phyloP scores from a whole-genome alignment of 2,113 vertebrate species.

The Hemicordylus capensis region DNA sequence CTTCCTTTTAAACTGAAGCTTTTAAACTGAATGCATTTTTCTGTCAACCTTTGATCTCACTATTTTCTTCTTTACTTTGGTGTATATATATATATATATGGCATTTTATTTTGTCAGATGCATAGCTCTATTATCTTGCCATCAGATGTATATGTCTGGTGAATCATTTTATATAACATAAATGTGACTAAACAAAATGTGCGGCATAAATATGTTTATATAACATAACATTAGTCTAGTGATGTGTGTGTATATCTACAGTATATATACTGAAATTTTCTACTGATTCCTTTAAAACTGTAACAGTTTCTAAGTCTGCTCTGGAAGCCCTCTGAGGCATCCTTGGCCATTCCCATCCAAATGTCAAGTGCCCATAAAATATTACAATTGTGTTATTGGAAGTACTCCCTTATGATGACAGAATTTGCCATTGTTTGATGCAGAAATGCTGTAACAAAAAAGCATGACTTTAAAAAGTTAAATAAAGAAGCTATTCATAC shows the following conservation, averaged over 20 bases:
- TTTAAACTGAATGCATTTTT: background rate
- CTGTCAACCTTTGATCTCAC: background rate
- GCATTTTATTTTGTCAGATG: too few species aligned
- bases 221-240: background rate
- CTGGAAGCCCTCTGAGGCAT: background rate
- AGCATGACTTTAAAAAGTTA: too few species aligned
- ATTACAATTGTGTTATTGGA: slow-evolving; percentile 27
- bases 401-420: slow-evolving; percentile 41
- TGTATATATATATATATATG: background rate
- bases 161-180: background rate
- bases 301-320: background rate
- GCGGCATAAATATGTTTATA: background rate
- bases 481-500: too few species aligned
- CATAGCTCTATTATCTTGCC: background rate
- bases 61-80: slow-evolving; percentile 1
- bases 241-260: background rate
- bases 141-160: background rate
- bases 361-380: background rate
- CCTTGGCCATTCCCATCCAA: background rate
- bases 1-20: background rate
- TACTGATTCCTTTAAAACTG: background rate
- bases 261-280: background rate
- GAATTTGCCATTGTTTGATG: slow-evolving; percentile 13
- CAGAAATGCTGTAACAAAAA: background rate
- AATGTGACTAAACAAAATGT: background rate